Conservation (phyloP, 2,113 vertebrate species). For the Tetraodon nigroviridis region DNA sequence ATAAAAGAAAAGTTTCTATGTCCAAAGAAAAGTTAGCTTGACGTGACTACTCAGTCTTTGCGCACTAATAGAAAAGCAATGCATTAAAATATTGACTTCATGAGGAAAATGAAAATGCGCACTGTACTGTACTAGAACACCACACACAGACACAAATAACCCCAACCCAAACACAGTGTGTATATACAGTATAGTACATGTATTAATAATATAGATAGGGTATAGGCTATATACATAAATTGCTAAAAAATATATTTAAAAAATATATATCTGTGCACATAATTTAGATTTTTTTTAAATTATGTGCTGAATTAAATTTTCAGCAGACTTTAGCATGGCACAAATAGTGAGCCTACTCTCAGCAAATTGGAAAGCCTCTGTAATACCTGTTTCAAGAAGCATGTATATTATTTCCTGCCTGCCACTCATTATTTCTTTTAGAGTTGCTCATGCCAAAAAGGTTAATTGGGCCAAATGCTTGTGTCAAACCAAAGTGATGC, state of each 20-base stretch:
- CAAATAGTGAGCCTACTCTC: conserved; percentile 15
- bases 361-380: conserved; percentile 2
- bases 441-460: conserved; percentile 5
- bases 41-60: conserved; percentile 31
- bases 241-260: too few relatives aligned
- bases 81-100: conserved; percentile 18
- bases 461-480: conserved; percentile 12
- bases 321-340: conserved; percentile 2
- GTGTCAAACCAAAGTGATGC: too few relatives aligned
- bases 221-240: too few relatives aligned
- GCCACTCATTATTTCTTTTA: conserved; percentile 5
- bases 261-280: too few relatives aligned
- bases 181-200: background rate
- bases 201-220: too few relatives aligned
- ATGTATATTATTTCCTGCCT: conserved; percentile 9
- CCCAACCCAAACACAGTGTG: background rate
- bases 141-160: background rate
- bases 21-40: conserved; percentile 43
- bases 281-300: too few relatives aligned
- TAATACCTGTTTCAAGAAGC: conserved; percentile 1
- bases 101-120: background rate
- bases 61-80: conserved; percentile 14
- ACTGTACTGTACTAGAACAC: background rate
- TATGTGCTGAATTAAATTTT: too few relatives aligned
- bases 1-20: conserved; percentile 62